Evolutionary conservation across 2,797 vertebrate genomes (phyloP).

Genomic region (Gymnodraco acuticeps): DNA sequence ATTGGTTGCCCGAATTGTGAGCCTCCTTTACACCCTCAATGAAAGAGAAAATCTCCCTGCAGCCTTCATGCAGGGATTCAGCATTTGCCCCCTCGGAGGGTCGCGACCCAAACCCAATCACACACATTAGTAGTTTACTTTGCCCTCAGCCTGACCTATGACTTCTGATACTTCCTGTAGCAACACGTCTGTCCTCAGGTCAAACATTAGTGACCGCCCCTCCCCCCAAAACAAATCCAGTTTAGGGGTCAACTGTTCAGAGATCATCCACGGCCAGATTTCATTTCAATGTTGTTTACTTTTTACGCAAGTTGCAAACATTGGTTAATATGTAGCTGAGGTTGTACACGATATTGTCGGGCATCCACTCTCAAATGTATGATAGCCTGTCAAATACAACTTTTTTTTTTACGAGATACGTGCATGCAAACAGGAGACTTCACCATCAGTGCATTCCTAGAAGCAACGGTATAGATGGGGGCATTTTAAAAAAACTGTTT

Average conservation of each 20-base stretch:
- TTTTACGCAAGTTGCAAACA: slow-evolving; percentile 27
- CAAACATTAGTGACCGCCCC: slow-evolving; percentile 51
- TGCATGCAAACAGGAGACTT: background rate
- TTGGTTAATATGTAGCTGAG: slow-evolving; percentile 23
- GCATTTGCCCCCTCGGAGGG: slow-evolving; percentile 35
- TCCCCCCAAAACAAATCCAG: slow-evolving; percentile 15
- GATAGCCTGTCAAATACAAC: slow-evolving; percentile 15
- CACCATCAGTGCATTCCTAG: background rate
- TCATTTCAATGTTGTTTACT: slow-evolving; percentile 24
- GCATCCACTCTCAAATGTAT: slow-evolving; percentile 9
- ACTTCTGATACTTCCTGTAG: slow-evolving; percentile 62
- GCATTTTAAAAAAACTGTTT: background rate
- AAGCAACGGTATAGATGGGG: background rate
- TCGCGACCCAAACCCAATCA: slow-evolving; percentile 39
- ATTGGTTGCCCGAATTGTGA: background rate
- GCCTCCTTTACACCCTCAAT: background rate
- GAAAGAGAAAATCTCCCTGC: slow-evolving; percentile 12
- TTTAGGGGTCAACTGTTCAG: slow-evolving; percentile 33
- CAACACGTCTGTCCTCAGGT: slow-evolving; percentile 60
- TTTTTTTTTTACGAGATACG: background rate
- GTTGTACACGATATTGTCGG: slow-evolving; percentile 24
- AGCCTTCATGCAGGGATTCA: slow-evolving; percentile 22
- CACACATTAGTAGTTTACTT: slow-evolving; percentile 43
- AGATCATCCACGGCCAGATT: slow-evolving; percentile 27
- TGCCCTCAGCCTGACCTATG: slow-evolving; percentile 58